Evolutionary conservation across 2,888 invertebrate species (phyloP).

Genomic region (Nasonovia ribisnigri): DNA sequence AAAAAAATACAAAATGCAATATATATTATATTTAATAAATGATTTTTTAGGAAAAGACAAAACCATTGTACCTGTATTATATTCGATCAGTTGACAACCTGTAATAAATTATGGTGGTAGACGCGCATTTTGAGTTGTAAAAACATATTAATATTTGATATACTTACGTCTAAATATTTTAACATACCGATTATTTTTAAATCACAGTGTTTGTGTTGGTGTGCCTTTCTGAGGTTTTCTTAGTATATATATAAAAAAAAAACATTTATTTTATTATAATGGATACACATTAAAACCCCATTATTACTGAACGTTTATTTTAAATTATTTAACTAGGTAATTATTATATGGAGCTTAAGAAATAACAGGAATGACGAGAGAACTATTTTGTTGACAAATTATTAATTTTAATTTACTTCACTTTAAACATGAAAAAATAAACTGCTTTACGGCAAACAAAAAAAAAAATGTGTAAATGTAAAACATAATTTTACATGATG

Average conservation of each 20-base stretch:
- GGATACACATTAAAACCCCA: background rate
- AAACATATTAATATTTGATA: no score
- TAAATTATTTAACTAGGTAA: background rate
- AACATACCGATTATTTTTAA: background rate
- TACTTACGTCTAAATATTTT: background rate
- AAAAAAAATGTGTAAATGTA: background rate
- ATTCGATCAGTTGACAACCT: background rate
- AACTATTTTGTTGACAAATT: conserved; percentile 35
- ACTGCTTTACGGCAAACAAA: background rate
- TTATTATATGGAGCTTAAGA: background rate
- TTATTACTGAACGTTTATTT: conserved; percentile 23
- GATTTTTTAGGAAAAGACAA: background rate
- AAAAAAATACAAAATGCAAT: background rate
- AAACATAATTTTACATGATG: background rate
- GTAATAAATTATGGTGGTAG: background rate
- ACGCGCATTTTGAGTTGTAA: background rate
- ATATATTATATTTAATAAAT: background rate
- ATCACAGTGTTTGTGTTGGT: background rate
- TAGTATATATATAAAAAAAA: background rate
- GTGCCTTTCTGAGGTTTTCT: background rate
- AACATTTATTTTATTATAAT: conserved; percentile 26
- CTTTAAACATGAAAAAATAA: conserved; percentile 7
- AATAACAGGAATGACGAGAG: background rate
- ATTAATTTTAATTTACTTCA: conserved; percentile 19
- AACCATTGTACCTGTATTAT: background rate